These are phyloP conservation scores for Anarsia innoxiella DNA, from an alignment of 2,888 invertebrate species.

Conservation along the genomic window DNA sequence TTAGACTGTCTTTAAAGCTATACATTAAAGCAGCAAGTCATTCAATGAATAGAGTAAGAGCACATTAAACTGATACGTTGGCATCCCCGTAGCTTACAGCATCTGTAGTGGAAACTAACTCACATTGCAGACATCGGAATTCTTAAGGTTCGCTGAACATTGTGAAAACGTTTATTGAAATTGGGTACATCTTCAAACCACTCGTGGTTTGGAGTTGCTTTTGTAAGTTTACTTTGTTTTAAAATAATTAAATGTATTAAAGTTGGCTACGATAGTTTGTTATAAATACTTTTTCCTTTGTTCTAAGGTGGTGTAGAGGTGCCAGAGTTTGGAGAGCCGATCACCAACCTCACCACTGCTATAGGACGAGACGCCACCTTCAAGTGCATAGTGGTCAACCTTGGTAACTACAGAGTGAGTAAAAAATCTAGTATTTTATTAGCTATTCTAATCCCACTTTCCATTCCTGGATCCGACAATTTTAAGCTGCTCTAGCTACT, in stretches of 20 bases:
- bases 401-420: slow-evolving; percentile 92
- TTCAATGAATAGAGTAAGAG: no score
- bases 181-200: not conserved
- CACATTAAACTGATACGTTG: no score
- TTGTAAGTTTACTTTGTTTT: no score
- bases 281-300: no score
- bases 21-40: no score
- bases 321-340: slow-evolving; percentile 88
- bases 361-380: slow-evolving; percentile 92
- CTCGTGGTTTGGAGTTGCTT: no score
- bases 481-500: slow-evolving; percentile 3
- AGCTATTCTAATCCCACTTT: not conserved
- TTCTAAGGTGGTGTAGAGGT: slow-evolving; percentile 79
- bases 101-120: slow-evolving; percentile 6
- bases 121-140: slow-evolving; percentile 2
- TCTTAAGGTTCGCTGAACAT: not conserved
- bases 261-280: no score
- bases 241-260: no score
- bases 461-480: not conserved
- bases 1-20: no score
- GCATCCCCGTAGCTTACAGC: not conserved
- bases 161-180: not conserved
- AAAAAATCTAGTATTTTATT: no score
- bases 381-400: slow-evolving; percentile 89
- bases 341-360: slow-evolving; percentile 88